phyloP scores from a whole-genome alignment of 2,797 vertebrate genomes.

The Mus minutoides region DNA sequence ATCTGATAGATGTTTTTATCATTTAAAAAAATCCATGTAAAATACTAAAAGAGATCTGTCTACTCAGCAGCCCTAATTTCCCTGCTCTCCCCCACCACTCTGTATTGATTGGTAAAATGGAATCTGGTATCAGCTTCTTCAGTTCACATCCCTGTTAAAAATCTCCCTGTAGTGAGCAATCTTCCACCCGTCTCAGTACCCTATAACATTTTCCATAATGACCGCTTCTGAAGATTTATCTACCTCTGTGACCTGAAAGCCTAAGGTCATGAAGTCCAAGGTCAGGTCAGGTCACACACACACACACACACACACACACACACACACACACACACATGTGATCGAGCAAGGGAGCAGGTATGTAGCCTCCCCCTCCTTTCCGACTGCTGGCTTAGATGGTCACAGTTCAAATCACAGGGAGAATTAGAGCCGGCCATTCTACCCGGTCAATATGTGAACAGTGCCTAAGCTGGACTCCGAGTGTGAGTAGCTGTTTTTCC shows the following conservation, averaged over 20 bases:
- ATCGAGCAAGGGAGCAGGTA: not conserved
- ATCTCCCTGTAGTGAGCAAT: not conserved
- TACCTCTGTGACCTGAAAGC: not conserved
- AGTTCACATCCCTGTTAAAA: not conserved
- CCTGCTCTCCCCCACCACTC: not conserved
- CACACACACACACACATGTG: too few relatives aligned
- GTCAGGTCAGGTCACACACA: not conserved
- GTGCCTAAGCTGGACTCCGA: conserved; percentile 15
- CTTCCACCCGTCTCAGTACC: not conserved
- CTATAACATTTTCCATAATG: not conserved
- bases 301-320: too few relatives aligned
- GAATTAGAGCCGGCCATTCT: not conserved
- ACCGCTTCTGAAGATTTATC: not conserved
- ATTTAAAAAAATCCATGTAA: conserved; percentile 8
- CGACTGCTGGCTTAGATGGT: not conserved
- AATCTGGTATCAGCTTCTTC: not conserved
- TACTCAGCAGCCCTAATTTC: not conserved
- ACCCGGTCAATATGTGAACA: conserved; percentile 6
- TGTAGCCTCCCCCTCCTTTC: not conserved
- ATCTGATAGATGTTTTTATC: not conserved
- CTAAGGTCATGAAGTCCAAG: not conserved
- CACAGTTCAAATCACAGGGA: not conserved
- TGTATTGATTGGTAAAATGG: not conserved
- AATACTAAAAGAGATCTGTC: conserved; percentile 11
- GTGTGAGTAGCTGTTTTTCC: conserved; percentile 50